Conservation (phyloP, 1,140 invertebrate genomes). For the Caenorhabditis inopinata region DNA sequence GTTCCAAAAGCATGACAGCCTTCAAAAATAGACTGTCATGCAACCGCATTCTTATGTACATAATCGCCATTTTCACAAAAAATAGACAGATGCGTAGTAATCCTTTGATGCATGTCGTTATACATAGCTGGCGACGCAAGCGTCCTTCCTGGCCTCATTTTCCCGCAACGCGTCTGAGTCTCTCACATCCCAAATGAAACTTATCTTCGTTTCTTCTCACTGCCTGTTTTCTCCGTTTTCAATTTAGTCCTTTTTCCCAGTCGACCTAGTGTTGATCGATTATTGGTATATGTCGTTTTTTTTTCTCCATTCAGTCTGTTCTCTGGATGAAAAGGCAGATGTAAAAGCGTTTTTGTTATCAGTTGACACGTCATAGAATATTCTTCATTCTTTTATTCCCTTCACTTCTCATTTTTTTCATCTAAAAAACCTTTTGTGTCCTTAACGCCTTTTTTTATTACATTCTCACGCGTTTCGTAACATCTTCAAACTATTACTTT, state of each 20-base stretch:
- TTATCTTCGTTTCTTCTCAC: neutral
- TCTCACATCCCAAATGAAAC: neutral
- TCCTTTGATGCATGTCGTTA: neutral
- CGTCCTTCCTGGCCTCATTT: neutral
- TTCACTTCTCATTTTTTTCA: neutral
- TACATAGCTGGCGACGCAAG: neutral
- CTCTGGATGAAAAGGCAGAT: neutral
- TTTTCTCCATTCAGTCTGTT: constrained; percentile 28
- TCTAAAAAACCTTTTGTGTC: neutral
- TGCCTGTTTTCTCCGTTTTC: neutral
- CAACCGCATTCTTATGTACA: too few relatives aligned
- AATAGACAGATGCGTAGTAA: too few relatives aligned
- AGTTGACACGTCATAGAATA: neutral
- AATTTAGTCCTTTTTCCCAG: neutral
- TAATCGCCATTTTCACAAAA: too few relatives aligned
- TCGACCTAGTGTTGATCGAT: constrained; percentile 21
- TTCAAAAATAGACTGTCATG: too few relatives aligned
- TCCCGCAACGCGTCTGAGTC: neutral
- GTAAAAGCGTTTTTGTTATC: neutral
- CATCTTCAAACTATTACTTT: too few relatives aligned
- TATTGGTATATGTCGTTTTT: constrained; percentile 31
- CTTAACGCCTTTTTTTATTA: neutral
- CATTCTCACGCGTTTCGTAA: too few relatives aligned
- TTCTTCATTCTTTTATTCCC: neutral
- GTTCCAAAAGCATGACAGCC: too few relatives aligned